Evolutionary conservation across 2,888 invertebrate genomes (phyloP), one percentile per base, ranked within the genome.

Genomic region (Bellardia pandia): DNA sequence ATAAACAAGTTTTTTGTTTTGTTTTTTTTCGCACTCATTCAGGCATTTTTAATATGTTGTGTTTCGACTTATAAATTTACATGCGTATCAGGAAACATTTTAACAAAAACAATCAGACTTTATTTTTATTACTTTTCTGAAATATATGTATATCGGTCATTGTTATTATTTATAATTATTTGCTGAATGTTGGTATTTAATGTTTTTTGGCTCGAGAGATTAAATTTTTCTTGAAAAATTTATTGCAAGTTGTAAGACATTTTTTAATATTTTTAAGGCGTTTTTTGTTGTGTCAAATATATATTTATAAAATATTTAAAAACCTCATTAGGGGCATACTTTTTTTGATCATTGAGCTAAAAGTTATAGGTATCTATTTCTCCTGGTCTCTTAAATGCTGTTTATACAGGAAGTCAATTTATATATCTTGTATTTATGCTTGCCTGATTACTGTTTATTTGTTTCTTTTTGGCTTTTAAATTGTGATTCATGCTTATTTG

Each of bases 41-140:
- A 76, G 30, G 56, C 14, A 75, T 62, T 71, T 64, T 77, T 62
- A 62, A 83, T 71, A 69, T 11, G 30, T 51, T 64, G 23, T 11
- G 2, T 48, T 48, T 30, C 37, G 37, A 37, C 37, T 6, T 6
- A 37, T 37, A 37, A 37, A 37, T 37, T n/a, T 72, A 56, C 13
- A 23, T 56, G 51, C 23, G 23, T 14, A 66, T 66, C 23, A 66
- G 66, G 64, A 74, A 74, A 48, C 23, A 30, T 16, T 62, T 71
- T 66, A 45, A 40, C 14, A 37, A 37, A 42, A 79, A 30, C 33
- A 30, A 37, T 76, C 16, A 11, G 14, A 48, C n/a, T 14, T 51
- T n/a, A 40, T 42, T 42, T 56, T 45, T 60, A 33, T 45, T 33
- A 11, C 40, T 23, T 40, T 71, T 56, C 64, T 64, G 3, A 5